Conservation (phyloP, 2,888 invertebrate species). For the Noctua janthina region DNA sequence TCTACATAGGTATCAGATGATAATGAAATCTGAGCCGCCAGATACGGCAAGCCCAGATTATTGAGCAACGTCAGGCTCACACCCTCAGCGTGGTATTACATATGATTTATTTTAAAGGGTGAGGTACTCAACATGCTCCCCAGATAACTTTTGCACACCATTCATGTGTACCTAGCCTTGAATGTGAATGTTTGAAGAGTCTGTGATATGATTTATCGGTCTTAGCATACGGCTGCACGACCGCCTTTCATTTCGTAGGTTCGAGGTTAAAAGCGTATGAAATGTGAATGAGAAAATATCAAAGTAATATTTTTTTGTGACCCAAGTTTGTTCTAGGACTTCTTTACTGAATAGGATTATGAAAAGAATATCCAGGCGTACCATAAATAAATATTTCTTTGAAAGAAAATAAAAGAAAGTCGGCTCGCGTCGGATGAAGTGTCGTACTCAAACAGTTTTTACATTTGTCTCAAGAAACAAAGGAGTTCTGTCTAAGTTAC, state of each 20-base stretch:
- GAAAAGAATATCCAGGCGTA: constrained; percentile 35
- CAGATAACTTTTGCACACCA: constrained; percentile 73
- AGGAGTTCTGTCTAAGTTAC: constrained; percentile 35
- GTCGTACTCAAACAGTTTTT: constrained; percentile 41
- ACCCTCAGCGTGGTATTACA: constrained; percentile 75
- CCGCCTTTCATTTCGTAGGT: constrained; percentile 41
- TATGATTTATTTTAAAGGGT: constrained; percentile 76
- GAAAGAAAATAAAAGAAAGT: constrained; percentile 38
- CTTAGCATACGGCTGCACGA: constrained; percentile 41
- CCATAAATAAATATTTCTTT: constrained; percentile 35
- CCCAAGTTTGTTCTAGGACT: constrained; percentile 43
- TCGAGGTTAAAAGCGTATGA: constrained; percentile 38
- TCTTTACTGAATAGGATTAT: constrained; percentile 44
- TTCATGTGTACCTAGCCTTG: constrained; percentile 66
- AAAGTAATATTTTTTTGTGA: constrained; percentile 38
- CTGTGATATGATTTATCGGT: constrained; percentile 64
- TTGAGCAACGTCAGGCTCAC: constrained; percentile 72
- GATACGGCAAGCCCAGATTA: constrained; percentile 65
- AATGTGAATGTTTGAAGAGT: constrained; percentile 63
- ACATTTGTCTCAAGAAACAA: constrained; percentile 45
- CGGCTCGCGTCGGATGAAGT: constrained; percentile 18
- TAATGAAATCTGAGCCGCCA: constrained; percentile 77
- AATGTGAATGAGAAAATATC: constrained; percentile 36
- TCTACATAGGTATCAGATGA: constrained; percentile 70
- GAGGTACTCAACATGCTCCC: constrained; percentile 75